These are phyloP conservation scores for Coreius guichenoti DNA, from an alignment of 2,797 vertebrate species.

Conservation along the genomic window DNA sequence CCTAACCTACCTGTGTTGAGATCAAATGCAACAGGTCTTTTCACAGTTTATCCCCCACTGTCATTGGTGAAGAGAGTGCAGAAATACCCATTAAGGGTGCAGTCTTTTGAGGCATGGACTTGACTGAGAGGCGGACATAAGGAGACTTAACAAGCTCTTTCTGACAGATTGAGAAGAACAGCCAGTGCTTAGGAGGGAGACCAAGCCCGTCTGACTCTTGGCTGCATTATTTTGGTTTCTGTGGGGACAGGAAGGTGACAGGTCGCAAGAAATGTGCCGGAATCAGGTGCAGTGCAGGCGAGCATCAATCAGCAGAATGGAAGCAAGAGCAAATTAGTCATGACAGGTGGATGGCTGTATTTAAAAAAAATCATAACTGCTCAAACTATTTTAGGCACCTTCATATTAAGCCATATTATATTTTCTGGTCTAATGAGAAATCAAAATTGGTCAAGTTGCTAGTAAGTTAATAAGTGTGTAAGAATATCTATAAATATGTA, in stretches of 20 bases:
- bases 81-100: background rate
- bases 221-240: slow-evolving; percentile 5
- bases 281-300: slow-evolving; percentile 13
- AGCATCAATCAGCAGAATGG: slow-evolving; percentile 17
- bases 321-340: slow-evolving; percentile 32
- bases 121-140: background rate
- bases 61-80: background rate
- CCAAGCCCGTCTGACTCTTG: background rate
- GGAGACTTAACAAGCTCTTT: slow-evolving; percentile 39
- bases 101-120: background rate
- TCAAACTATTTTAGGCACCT: slow-evolving; percentile 13
- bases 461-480: background rate
- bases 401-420: background rate
- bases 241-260: slow-evolving; percentile 41
- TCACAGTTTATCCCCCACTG: background rate
- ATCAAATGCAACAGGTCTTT: background rate
- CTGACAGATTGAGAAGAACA: slow-evolving; percentile 6
- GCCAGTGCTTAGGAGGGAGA: slow-evolving; percentile 1
- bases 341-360: slow-evolving; percentile 65
- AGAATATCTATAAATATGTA: background rate
- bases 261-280: background rate
- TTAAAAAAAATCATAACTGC: slow-evolving; percentile 61
- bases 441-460: background rate
- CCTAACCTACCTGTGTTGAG: background rate
- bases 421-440: background rate